These are phyloP conservation scores for Tipula lateralis DNA, from an alignment of 2,888 invertebrate genomes.

Conservation along the genomic window DNA sequence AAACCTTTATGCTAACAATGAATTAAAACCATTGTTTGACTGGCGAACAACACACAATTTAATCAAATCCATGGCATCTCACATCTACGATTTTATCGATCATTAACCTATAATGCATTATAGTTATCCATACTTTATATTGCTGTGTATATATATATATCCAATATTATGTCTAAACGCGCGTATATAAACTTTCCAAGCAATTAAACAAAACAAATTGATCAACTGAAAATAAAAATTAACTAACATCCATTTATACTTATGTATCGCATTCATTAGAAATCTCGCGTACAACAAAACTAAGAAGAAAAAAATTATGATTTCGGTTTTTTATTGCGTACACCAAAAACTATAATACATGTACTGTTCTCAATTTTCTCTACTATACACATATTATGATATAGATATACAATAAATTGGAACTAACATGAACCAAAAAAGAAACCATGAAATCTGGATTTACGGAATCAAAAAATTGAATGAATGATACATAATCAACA, in stretches of 20 bases:
- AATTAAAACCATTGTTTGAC: too few relatives aligned
- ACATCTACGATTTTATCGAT: neutral
- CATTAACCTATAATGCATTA: slow-evolving; percentile 15
- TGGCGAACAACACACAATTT: neutral
- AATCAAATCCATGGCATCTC: neutral
- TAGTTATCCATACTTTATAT: neutral
- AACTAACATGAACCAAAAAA: slow-evolving; percentile 14
- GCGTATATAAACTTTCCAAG: slow-evolving; percentile 12
- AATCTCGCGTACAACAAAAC: neutral
- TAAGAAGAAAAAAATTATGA: neutral
- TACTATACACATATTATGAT: neutral
- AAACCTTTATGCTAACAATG: too few relatives aligned
- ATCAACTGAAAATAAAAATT: neutral
- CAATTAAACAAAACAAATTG: slow-evolving; percentile 19
- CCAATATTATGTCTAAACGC: neutral
- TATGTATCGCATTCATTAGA: slow-evolving; percentile 14
- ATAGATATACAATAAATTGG: neutral
- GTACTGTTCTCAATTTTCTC: neutral
- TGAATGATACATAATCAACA: slow-evolving; percentile 1
- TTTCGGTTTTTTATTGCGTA: neutral
- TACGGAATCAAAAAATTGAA: neutral
- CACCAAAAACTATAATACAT: neutral
- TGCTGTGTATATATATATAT: neutral
- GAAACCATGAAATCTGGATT: slow-evolving; percentile 19
- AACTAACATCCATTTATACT: neutral